Evolutionary conservation across 1,140 invertebrate genomes (phyloP).

Genomic region (Conus betulinus): DNA sequence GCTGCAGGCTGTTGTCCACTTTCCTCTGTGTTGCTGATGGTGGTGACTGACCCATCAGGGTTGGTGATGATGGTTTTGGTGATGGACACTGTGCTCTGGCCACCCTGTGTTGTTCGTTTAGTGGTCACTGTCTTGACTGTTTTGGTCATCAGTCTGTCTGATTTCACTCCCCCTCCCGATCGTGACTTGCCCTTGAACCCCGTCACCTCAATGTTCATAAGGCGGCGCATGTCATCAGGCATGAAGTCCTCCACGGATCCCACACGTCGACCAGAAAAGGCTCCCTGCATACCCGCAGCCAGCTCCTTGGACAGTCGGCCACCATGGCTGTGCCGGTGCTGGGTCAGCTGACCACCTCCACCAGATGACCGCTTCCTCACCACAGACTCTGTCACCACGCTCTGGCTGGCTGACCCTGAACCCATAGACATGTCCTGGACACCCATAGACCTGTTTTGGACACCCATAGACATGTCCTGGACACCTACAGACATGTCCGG

Average conservation of each 20-base stretch:
- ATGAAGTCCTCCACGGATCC: constrained; percentile 52
- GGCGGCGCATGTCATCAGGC: constrained; percentile 46
- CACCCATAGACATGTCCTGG: background rate
- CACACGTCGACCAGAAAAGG: constrained; percentile 25
- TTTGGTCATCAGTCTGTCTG: background rate
- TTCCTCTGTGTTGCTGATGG: constrained; percentile 32
- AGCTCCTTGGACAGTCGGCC: background rate
- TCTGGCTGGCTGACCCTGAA: background rate
- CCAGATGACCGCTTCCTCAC: constrained; percentile 13
- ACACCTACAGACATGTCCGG: background rate
- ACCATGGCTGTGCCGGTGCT: constrained; percentile 22
- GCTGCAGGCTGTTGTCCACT: constrained; percentile 3
- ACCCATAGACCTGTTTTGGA: background rate
- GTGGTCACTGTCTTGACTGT: constrained; percentile 36
- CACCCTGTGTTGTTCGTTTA: constrained; percentile 18
- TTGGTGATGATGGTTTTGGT: constrained; percentile 41
- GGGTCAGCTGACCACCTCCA: background rate
- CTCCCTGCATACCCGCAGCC: background rate
- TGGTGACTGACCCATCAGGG: constrained; percentile 35
- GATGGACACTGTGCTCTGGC: constrained; percentile 8
- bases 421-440: too few species aligned
- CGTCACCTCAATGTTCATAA: constrained; percentile 44
- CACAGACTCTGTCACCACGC: background rate
- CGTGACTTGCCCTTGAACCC: background rate
- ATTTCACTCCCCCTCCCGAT: background rate